A percentile compares a stretch with the other conserved stretches of the same genome.
phyloP scores from a whole-genome alignment of 2,113 vertebrate species.

The Lasiurus cinereus region DNA sequence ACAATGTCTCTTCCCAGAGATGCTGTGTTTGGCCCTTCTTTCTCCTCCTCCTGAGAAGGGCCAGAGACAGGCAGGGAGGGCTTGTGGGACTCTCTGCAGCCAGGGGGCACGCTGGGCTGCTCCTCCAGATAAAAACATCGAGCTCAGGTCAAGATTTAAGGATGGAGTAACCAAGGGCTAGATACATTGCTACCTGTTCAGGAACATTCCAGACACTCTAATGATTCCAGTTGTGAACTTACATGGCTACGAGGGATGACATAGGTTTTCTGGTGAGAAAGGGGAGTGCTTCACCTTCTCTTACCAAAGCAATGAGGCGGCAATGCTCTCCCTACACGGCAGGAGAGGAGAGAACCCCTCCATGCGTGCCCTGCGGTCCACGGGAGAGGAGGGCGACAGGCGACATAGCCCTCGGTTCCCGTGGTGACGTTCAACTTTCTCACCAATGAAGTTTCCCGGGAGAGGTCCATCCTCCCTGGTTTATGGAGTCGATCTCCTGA shows the following conservation, averaged over 20 bases:
- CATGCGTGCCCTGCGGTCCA: background rate
- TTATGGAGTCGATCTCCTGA: background rate
- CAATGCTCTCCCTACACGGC: background rate
- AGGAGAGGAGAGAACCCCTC: rapidly evolving
- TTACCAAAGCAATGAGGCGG: background rate
- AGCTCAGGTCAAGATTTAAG: background rate
- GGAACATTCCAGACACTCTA: background rate
- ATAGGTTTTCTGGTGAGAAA: background rate
- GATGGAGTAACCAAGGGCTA: background rate
- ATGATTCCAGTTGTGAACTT: background rate
- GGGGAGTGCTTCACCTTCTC: background rate
- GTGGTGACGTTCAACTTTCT: background rate
- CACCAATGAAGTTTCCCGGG: too few species aligned
- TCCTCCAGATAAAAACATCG: background rate
- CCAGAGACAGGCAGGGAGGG: background rate
- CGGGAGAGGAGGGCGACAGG: rapidly evolving
- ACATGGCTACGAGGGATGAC: background rate
- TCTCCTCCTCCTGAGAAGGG: background rate
- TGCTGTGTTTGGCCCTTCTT: background rate
- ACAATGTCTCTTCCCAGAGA: background rate
- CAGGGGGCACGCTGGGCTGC: background rate
- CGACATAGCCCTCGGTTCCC: rapidly evolving
- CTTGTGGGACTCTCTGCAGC: rapidly evolving
- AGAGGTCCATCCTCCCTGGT: background rate
- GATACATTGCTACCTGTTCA: background rate